A percentile compares a stretch with the other conserved stretches of the same genome.
phyloP scores from a whole-genome alignment of 1,140 invertebrate species.

The Globodera ellingtonae region DNA sequence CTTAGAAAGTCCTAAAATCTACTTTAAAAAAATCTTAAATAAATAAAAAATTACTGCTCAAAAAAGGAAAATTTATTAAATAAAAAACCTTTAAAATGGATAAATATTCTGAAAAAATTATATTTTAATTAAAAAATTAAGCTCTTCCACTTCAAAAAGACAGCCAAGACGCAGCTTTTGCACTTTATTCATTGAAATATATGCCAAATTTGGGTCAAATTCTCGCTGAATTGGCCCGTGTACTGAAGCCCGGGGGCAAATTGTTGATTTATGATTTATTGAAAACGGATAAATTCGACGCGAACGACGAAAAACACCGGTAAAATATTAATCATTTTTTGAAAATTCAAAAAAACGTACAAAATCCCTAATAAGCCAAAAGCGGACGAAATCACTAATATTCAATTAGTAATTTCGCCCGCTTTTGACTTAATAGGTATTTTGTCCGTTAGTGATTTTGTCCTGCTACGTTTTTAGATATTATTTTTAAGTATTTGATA shows the following conservation, averaged over 20 bases:
- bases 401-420: too few species aligned
- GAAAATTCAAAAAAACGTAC: not conserved
- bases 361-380: too few species aligned
- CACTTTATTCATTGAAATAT: constrained; percentile 63
- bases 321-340: constrained; percentile 31
- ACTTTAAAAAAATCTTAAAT: too few species aligned
- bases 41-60: too few species aligned
- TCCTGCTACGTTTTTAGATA: constrained; percentile 13
- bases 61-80: too few species aligned
- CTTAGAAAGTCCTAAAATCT: too few species aligned
- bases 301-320: constrained; percentile 52
- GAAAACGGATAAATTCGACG: constrained; percentile 60
- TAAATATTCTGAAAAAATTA: too few species aligned
- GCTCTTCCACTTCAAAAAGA: constrained; percentile 59
- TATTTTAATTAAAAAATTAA: not conserved
- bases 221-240: constrained; percentile 50
- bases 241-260: constrained; percentile 54
- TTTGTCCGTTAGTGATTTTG: constrained; percentile 37
- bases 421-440: too few species aligned
- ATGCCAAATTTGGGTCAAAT: constrained; percentile 54
- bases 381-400: too few species aligned
- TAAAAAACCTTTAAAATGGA: too few species aligned
- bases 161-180: constrained; percentile 59
- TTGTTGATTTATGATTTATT: constrained; percentile 63
- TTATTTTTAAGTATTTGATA: too few species aligned